Conservation (phyloP, 2,113 vertebrate species). For the Tachysurus vachellii region DNA sequence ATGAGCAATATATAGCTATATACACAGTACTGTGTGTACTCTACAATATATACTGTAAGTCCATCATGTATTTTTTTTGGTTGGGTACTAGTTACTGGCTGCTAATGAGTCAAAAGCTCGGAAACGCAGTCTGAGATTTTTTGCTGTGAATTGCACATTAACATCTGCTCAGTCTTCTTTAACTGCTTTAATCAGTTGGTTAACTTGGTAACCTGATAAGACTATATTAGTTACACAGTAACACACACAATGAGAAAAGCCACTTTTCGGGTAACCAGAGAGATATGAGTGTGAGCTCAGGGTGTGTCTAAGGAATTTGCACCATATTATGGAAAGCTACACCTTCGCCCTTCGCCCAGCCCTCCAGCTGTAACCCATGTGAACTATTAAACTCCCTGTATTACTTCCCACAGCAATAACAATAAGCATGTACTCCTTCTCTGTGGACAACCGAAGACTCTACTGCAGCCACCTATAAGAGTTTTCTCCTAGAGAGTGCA, state of each 20-base stretch:
- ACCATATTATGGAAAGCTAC: background rate
- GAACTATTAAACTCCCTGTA: background rate
- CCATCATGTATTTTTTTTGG: background rate
- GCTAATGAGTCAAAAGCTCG: background rate
- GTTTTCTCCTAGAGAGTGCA: background rate
- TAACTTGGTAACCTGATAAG: background rate
- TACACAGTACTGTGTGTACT: background rate
- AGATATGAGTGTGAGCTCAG: background rate
- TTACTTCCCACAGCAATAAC: background rate
- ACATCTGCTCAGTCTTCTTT: background rate
- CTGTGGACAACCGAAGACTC: background rate
- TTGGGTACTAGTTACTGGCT: background rate
- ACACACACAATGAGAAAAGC: background rate
- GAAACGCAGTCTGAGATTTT: background rate
- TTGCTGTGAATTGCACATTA: background rate
- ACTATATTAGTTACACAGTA: background rate
- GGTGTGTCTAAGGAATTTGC: background rate
- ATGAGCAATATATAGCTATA: background rate
- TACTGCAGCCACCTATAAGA: background rate
- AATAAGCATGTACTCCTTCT: background rate
- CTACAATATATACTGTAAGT: background rate
- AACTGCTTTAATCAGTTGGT: background rate
- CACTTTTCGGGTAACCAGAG: background rate
- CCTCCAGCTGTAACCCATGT: background rate
- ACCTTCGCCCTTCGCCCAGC: constrained; percentile 6